phyloP scores from a whole-genome alignment of 2,113 vertebrate genomes.

The Siniperca knerii region DNA sequence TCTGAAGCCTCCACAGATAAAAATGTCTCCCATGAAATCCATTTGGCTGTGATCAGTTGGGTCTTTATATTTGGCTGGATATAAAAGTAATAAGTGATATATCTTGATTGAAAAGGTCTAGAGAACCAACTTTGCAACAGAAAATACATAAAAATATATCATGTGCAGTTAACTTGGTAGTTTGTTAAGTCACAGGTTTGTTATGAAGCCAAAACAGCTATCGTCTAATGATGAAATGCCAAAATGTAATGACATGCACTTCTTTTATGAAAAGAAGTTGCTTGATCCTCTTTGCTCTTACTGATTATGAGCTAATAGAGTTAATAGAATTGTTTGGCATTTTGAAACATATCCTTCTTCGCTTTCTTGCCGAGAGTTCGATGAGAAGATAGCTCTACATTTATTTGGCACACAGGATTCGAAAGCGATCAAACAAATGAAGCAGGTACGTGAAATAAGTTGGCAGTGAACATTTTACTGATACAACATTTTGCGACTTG shows the following conservation, averaged over 20 bases:
- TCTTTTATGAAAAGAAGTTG: not conserved
- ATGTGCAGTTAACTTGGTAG: not conserved
- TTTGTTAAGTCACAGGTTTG: slow-evolving; percentile 1
- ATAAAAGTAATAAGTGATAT: slow-evolving; percentile 29
- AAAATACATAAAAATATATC: slow-evolving; percentile 11
- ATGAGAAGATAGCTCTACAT: too few species aligned
- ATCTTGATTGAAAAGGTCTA: not conserved
- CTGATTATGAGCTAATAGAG: not conserved
- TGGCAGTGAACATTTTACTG: too few species aligned
- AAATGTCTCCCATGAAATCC: slow-evolving; percentile 3
- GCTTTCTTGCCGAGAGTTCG: not conserved
- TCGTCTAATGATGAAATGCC: not conserved
- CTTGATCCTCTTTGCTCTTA: not conserved
- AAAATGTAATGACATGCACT: not conserved
- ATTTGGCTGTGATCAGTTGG: slow-evolving; percentile 21
- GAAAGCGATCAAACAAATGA: too few species aligned
- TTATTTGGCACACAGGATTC: too few species aligned
- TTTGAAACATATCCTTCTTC: not conserved
- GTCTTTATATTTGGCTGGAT: slow-evolving; percentile 30
- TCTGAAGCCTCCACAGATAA: slow-evolving; percentile 32
- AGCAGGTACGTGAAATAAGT: too few species aligned
- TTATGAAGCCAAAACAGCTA: not conserved
- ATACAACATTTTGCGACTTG: too few species aligned
- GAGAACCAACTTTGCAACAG: slow-evolving; percentile 6
- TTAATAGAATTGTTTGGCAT: not conserved